Base-by-base conservation (phyloP, 2,888 invertebrate genomes). In the Cerastis leucographa region DNA sequence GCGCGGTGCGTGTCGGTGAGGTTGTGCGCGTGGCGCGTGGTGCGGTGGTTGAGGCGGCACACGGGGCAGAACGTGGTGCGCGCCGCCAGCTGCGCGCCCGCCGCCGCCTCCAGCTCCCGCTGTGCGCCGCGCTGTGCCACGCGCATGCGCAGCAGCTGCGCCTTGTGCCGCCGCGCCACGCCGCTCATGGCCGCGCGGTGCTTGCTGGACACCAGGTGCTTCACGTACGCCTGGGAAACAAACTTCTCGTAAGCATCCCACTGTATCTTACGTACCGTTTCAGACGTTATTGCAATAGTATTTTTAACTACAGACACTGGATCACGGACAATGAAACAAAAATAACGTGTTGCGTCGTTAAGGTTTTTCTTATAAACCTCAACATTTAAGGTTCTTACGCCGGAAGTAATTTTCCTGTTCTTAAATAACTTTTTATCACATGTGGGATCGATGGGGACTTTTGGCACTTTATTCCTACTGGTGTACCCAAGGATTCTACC, bases 101-200 rank as follows among this genome's bases (percentile, higher is more conserved):
- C 97, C 76, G 97, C 97, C 87, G 97, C 97, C 93, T 99, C 98
- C 77, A 98, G 97, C 87, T 98, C 97, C 71, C 98, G 97, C 94
- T 98, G 98, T 9, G 98, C 98, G 71, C 97, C 98, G 76, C 99
- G 97, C 93, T 99, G 98, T 1, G 98, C 97, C 80, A 98, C 97
- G 76, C 99, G 97, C 98, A 99, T 98, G 88, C 98, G 97, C 81
- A 98, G 97, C 87, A 98, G 93, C 90, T 98, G 97, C 71, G 97
- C 97, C 92, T 98, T 98, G 92, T 98, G 98, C 17, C 98, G 97
- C 71, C 98, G 96, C 25, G 98, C 98, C 87, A 98, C 97, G 65
- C 97, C 97, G 74, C 97, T 97, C 98, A 98, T 98, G 0, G 98
- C 97, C 42, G 97, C 96, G 89, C 98, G 97, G 92, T 98, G 98